Conservation (phyloP, 1,140 invertebrate species). For the Streblospio benedicti region DNA sequence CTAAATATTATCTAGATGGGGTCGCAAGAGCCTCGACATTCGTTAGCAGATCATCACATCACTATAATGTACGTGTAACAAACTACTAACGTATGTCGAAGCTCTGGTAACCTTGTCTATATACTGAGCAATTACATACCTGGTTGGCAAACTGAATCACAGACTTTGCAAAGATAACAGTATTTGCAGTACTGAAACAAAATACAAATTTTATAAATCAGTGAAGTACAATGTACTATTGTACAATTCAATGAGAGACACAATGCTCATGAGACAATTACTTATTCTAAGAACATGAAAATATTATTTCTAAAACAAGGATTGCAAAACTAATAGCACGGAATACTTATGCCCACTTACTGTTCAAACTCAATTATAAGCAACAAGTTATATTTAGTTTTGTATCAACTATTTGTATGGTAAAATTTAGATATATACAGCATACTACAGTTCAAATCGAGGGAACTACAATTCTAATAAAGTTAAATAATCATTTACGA, state of each 20-base stretch:
- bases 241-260: too few relatives aligned
- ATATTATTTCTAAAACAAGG: not conserved
- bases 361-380: too few relatives aligned
- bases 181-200: slow-evolving; percentile 18
- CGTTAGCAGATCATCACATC: too few relatives aligned
- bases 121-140: too few relatives aligned
- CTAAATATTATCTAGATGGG: not conserved
- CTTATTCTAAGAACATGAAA: not conserved
- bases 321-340: not conserved
- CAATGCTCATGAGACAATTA: not conserved
- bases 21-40: too few relatives aligned
- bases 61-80: not conserved
- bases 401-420: too few relatives aligned
- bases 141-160: slow-evolving; percentile 17
- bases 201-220: not conserved
- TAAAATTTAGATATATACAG: too few relatives aligned
- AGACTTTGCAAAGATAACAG: slow-evolving; percentile 17
- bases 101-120: too few relatives aligned
- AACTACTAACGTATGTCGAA: too few relatives aligned
- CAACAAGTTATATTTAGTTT: too few relatives aligned
- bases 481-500: not conserved
- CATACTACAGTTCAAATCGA: too few relatives aligned
- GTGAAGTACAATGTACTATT: not conserved
- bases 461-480: slow-evolving; percentile 2
- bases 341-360: not conserved